Base-by-base conservation (phyloP, 2,113 vertebrate genomes). In the Setophaga petechia region DNA sequence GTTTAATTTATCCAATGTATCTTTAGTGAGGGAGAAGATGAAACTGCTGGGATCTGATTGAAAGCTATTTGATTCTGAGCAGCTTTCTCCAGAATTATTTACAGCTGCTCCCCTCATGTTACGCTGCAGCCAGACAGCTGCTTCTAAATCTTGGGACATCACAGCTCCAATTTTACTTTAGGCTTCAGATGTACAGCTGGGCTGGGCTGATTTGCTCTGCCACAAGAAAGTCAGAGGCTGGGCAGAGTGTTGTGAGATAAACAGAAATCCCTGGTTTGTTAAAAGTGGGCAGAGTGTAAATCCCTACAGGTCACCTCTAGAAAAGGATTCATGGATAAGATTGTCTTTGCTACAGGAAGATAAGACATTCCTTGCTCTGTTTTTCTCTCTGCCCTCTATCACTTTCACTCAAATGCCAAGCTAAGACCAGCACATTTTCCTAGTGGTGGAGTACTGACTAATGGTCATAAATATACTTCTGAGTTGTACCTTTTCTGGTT, bases 31-130 rank as follows among this genome's bases (percentile, higher is more conserved):
- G 62, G 62, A 89, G 57, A 88, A 81, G 54, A 84, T 37, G n/a
- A 66, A 92, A 51, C 46, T 71, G 58, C 55, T 76, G 59, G 35
- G 9, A 33, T 23, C 18, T 77, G 33, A 80, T 81, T 2, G 0
- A 93, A 93, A 81, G 61, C n/a, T 75, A 55, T 74, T 86, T 78
- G 80, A 82, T 71, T 87, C 68, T 65, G 52, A 63, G 30, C 27
- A 79, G 67, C 28, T 90, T 83, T 85, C 43, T 39, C 41, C 52
- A 90, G 37, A 79, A 63, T 74, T 87, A 79, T 94, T 96, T 91
- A 47, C 83, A 88, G 86, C 69, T 63, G 39, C 33, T 71, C 76
- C 79, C 47, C 35, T 86, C 65, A 67, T 1, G 0, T 33, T 54
- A 46, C 27, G 55, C 63, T 92, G 68, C 72, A 93, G 47, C 35